These are phyloP conservation scores for Battus philenor DNA, from an alignment of 1,140 invertebrate genomes.

Conservation along the genomic window DNA sequence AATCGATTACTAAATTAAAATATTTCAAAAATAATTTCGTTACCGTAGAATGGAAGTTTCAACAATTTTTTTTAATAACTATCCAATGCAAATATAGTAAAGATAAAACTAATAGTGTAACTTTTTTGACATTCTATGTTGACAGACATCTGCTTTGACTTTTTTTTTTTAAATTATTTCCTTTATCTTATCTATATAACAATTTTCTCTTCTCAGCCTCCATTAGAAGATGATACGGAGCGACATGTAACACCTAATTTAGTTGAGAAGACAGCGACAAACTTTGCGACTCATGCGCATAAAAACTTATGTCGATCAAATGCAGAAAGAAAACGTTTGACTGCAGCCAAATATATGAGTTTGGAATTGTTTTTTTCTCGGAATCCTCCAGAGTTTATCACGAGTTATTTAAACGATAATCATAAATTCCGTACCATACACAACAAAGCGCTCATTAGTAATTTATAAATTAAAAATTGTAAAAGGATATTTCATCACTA, in stretches of 20 bases:
- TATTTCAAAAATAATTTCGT: too few relatives aligned
- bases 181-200: not conserved
- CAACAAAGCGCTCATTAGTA: constrained; percentile 64
- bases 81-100: too few relatives aligned
- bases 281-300: constrained; percentile 55
- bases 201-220: constrained; percentile 36
- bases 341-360: constrained; percentile 73
- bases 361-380: constrained; percentile 73
- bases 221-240: constrained; percentile 68
- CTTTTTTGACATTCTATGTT: too few relatives aligned
- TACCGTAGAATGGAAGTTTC: too few relatives aligned
- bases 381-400: constrained; percentile 77
- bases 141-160: too few relatives aligned
- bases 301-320: constrained; percentile 56
- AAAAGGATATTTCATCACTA: too few relatives aligned
- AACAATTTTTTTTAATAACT: too few relatives aligned
- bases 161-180: constrained; percentile 5
- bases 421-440: constrained; percentile 76
- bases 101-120: too few relatives aligned
- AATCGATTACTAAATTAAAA: too few relatives aligned
- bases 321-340: constrained; percentile 61
- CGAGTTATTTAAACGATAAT: constrained; percentile 77
- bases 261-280: constrained; percentile 61
- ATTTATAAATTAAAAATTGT: constrained; percentile 51
- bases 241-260: constrained; percentile 63